Base-by-base conservation (phyloP, 2,797 vertebrate genomes). In the Xenentodon cancila region DNA sequence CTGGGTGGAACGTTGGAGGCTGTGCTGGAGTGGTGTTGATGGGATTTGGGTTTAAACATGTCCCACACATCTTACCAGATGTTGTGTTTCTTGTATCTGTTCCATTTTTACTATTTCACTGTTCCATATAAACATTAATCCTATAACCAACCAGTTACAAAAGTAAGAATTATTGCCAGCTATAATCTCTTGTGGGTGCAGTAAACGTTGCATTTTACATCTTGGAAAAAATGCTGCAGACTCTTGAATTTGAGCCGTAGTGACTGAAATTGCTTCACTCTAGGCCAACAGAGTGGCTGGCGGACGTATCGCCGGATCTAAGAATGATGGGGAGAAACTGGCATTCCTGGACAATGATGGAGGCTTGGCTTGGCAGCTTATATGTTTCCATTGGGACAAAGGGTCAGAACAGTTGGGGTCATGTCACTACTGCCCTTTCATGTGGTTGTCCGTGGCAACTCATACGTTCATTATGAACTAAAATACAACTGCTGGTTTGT, bases 381-480 rank as follows among this genome's bases (percentile, higher is more conserved):
- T 15, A 15, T 40, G 13, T 13, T 40, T 5, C 37, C 37, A 40
- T 13, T 5, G 1, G 37, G 37, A 40, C 13, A 15, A 40, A 15
- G 37, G 37, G 37, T 40, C 37, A 40, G 13, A 40, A 13, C 12
- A 40, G 30, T 30, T 30, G 30, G 12, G 16, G 37, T 40, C 37
- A 40, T 40, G 4, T 15, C 13, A 40, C 16, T 15, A 40, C 4
- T 40, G 13, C 34, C 37, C 18, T 27, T 40, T 30, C 11, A 47
- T 55, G 18, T 37, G 44, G 82, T 91, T 7, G 19, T 37, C 0
- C 2, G 1, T 51, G 43, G 19, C 16, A 51, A 69, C 73, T 67
- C 58, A 30, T 50, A 52, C 89, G 92, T 78, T 91, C 92, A 12
- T 64, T 74, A 4, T 40, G 37, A 40, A 13, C 37, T 15, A 40